Conservation (phyloP, 2,797 vertebrate species). For the Nyctalus aviator region DNA sequence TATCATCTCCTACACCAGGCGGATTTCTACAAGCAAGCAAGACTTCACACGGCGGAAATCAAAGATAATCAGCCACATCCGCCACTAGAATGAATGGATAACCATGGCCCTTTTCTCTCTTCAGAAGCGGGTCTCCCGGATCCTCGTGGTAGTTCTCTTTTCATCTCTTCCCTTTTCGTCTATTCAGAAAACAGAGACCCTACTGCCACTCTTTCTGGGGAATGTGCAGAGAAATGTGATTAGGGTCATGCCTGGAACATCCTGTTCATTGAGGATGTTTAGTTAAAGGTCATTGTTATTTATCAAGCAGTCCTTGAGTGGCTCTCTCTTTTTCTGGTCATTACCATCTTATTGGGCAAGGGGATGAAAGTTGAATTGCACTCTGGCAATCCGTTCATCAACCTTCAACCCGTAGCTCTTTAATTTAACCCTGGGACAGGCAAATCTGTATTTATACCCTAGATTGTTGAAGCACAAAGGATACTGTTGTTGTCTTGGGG, state of each 20-base stretch:
- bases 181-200: not conserved
- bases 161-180: not conserved
- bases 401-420: not conserved
- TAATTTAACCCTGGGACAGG: not conserved
- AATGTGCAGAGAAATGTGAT: not conserved
- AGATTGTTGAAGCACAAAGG: not conserved
- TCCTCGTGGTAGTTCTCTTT: not conserved
- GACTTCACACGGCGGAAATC: not conserved
- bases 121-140: not conserved
- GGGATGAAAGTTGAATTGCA: not conserved
- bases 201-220: not conserved
- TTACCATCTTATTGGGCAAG: not conserved
- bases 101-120: not conserved
- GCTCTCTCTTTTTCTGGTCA: not conserved
- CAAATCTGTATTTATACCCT: not conserved
- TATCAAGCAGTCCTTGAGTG: not conserved
- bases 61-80: not conserved
- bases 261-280: not conserved
- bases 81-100: not conserved
- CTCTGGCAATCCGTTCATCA: not conserved
- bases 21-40: not conserved
- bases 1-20: slow-evolving; percentile 36
- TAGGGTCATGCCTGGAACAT: not conserved
- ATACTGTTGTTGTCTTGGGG: not conserved
- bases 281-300: not conserved